Evolutionary conservation across 2,888 invertebrate genomes (phyloP), one percentile per base, ranked within the genome.

Genomic region (Cataglyphis albicans): DNA sequence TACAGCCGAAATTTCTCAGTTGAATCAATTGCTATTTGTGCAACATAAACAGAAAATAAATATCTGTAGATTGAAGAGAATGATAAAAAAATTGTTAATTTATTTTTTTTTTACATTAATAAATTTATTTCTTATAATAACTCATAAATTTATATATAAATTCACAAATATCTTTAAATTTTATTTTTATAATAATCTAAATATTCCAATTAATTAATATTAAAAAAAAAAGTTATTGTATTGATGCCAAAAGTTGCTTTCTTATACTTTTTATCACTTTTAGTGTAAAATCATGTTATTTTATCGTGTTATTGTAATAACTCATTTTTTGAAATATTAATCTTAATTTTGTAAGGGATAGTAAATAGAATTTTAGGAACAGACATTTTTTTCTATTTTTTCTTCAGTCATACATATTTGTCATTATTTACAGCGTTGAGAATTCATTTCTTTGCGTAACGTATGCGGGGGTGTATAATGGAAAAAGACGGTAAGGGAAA

Each of bases 401-500:
- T 15, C n/a, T 38, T 38, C 9, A 5, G 25, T 65, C 41, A 15
- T 59, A 25, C 4, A 41, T 44, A 57, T 57, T 12, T 57, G 38
- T 68, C 35, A 55, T 21, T 68, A 44, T 68, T 59, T 4, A 67
- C 44, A 29, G 10, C 21, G 18, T 32, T 32, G 44, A 32, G 12
- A 61, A 35, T 35, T 80, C 18, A 44, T 68, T 35, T 35, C 68
- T 59, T 48, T 1, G 21, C 52, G 21, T 35, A 35, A 80, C 15
- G 0, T 64, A 52, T 52, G 35, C 68, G 84, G 68, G 80, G 82
- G 75, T 84, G 85, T 78, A 65, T 38, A 57, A 10, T 86, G 74
- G 82, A 82, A 57, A 82, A 84, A 86, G 82, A 85, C 63, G 70
- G 78, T 70, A 82, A 85, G 78, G 82, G 82, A 81, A 84, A 57